Conservation (phyloP, 2,113 vertebrate species). For the Holacanthus passer region DNA sequence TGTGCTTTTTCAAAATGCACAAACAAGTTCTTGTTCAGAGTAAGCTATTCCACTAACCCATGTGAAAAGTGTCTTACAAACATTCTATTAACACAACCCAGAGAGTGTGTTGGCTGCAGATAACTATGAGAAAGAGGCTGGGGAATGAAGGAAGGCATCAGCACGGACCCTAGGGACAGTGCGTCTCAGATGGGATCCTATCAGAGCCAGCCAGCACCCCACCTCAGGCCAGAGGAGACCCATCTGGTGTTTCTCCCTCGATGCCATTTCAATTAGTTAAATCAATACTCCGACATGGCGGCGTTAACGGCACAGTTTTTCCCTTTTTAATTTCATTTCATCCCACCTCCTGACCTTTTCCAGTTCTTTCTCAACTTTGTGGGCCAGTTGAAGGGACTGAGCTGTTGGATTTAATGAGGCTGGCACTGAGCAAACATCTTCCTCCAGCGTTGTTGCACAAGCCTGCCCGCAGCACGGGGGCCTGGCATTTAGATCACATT, state of each 20-base stretch:
- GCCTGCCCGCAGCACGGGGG: slow-evolving; percentile 54
- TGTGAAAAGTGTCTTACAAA: slow-evolving; percentile 44
- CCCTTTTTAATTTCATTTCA: slow-evolving; percentile 79
- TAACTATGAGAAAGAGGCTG: slow-evolving; percentile 57
- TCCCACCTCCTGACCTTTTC: slow-evolving; percentile 78
- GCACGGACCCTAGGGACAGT: slow-evolving; percentile 63
- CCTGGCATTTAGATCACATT: slow-evolving; percentile 82
- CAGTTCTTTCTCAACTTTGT: slow-evolving; percentile 72
- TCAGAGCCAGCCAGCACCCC: slow-evolving; percentile 71
- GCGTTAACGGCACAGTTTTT: slow-evolving; percentile 71
- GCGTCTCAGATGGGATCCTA: slow-evolving; percentile 78
- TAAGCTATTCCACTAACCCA: slow-evolving; percentile 15
- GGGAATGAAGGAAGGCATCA: slow-evolving; percentile 61
- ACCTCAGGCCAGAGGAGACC: slow-evolving; percentile 78
- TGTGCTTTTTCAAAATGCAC: not conserved
- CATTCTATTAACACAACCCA: slow-evolving; percentile 44
- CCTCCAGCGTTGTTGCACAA: slow-evolving; percentile 65
- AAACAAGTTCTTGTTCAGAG: slow-evolving; percentile 8
- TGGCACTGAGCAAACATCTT: slow-evolving; percentile 80
- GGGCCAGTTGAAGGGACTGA: slow-evolving; percentile 61
- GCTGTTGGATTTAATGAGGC: slow-evolving; percentile 82
- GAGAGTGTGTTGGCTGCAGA: slow-evolving; percentile 65
- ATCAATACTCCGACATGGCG: slow-evolving; percentile 77
- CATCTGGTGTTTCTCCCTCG: slow-evolving; percentile 79
- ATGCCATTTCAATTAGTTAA: slow-evolving; percentile 85